A percentile compares a stretch with the other conserved stretches of the same genome.
These are phyloP conservation scores for Danaus melanippus DNA, from an alignment of 1,140 invertebrate genomes.

Conservation along the genomic window DNA sequence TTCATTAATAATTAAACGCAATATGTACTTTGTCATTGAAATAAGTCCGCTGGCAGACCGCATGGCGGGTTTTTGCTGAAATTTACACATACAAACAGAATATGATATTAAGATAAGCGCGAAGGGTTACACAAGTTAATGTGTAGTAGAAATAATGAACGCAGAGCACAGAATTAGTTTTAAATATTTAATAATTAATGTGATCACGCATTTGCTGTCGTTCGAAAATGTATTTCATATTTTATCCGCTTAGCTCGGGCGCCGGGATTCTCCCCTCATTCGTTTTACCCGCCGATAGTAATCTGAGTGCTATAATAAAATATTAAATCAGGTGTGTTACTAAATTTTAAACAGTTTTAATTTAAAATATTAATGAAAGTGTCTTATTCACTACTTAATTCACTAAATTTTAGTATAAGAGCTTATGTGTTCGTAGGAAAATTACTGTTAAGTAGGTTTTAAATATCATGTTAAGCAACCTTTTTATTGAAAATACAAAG, in stretches of 20 bases:
- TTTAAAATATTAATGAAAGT: too few relatives aligned
- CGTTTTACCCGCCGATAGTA: constrained; percentile 10
- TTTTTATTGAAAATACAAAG: too few relatives aligned
- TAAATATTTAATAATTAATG: constrained; percentile 25
- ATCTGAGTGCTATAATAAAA: constrained; percentile 8
- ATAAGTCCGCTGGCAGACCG: constrained; percentile 31
- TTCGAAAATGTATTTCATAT: constrained; percentile 14
- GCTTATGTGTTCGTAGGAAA: too few relatives aligned
- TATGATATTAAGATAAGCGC: constrained; percentile 57
- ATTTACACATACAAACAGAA: constrained; percentile 52
- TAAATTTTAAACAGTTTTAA: too few relatives aligned
- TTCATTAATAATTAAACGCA: constrained; percentile 59
- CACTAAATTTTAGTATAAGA: too few relatives aligned
- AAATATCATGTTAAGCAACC: too few relatives aligned
- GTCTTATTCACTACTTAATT: too few relatives aligned
- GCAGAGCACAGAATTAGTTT: constrained; percentile 25
- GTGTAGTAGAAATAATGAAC: constrained; percentile 17
- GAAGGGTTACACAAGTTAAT: constrained; percentile 32
- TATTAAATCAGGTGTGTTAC: constrained; percentile 1
- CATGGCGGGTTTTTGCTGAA: constrained; percentile 44
- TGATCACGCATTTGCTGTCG: constrained; percentile 1
- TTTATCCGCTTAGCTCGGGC: constrained; percentile 10
- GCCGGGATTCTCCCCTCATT: constrained; percentile 2
- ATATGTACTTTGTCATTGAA: constrained; percentile 28
- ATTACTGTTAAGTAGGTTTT: too few relatives aligned